A percentile compares a stretch with the other conserved stretches of the same genome.
phyloP scores from a whole-genome alignment of 2,888 invertebrate genomes.

The Mylabris sibirica region DNA sequence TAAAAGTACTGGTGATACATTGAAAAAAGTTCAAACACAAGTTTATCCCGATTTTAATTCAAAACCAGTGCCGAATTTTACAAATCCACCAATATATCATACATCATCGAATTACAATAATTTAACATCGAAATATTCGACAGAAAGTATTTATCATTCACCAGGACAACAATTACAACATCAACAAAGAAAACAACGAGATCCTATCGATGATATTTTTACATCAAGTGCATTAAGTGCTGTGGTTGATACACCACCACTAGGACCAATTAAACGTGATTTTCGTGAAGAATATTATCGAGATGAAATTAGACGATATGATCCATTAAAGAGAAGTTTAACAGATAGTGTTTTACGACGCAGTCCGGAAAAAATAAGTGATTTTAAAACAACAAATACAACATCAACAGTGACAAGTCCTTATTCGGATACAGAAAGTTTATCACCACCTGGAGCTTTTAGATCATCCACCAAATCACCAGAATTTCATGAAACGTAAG shows the following conservation, averaged over 20 bases:
- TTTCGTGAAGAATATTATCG: conserved; percentile 58
- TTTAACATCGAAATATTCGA: conserved; percentile 36
- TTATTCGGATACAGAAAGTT: conserved; percentile 60
- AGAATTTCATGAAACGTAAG: conserved; percentile 64
- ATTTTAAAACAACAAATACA: conserved; percentile 47
- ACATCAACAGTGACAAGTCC: conserved; percentile 53
- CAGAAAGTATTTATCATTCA: conserved; percentile 32
- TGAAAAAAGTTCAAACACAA: conserved; percentile 59
- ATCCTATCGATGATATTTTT: conserved; percentile 61
- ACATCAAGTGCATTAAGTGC: conserved; percentile 57
- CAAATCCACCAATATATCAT: conserved; percentile 32
- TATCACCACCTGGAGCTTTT: conserved; percentile 59
- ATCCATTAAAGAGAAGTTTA: conserved; percentile 58
- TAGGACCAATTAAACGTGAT: conserved; percentile 55
- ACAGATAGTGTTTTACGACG: conserved; percentile 58
- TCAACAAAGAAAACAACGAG: conserved; percentile 38
- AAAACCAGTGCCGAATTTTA: conserved; percentile 52
- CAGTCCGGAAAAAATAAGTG: conserved; percentile 49
- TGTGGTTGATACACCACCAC: conserved; percentile 29
- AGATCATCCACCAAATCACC: conserved; percentile 58
- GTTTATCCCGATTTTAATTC: conserved; percentile 53
- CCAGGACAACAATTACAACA: conserved; percentile 14
- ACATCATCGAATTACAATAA: conserved; percentile 47
- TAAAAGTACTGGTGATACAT: conserved; percentile 57
- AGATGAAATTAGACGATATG: conserved; percentile 55